A percentile compares a stretch with the other conserved stretches of the same genome.
Conservation (phyloP, 2,888 invertebrate species). For the Ornithoptera alexandrae region DNA sequence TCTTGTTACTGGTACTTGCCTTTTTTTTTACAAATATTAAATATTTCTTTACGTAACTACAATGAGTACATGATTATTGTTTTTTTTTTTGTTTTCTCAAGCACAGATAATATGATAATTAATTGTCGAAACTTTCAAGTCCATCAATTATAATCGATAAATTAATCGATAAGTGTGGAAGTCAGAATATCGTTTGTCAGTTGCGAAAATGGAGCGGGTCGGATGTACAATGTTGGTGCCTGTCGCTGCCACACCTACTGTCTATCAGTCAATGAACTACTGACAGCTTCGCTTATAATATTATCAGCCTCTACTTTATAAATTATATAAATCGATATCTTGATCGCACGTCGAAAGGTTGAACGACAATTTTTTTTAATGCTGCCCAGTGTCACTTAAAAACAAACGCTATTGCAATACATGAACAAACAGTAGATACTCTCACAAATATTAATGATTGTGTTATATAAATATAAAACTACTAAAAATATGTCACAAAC, state of each 20-base stretch:
- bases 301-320: constrained; percentile 38
- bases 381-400: neutral
- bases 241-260: constrained; percentile 49
- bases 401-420: neutral
- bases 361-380: constrained; percentile 7
- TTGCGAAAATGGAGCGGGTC: constrained; percentile 47
- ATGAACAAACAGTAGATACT: too few relatives aligned
- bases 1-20: too few relatives aligned
- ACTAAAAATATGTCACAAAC: too few relatives aligned
- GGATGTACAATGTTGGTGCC: constrained; percentile 38
- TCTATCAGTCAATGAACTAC: constrained; percentile 41
- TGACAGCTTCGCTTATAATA: constrained; percentile 44
- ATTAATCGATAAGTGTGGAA: constrained; percentile 13
- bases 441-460: too few relatives aligned
- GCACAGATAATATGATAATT: too few relatives aligned
- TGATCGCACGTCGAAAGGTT: constrained; percentile 31
- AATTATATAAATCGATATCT: constrained; percentile 31
- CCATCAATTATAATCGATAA: constrained; percentile 11
- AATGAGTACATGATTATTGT: too few relatives aligned
- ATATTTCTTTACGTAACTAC: too few relatives aligned
- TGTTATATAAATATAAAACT: too few relatives aligned
- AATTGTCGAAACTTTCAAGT: neutral
- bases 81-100: too few relatives aligned
- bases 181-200: constrained; percentile 32
- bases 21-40: too few relatives aligned